Evolutionary conservation across 2,113 vertebrate genomes (phyloP).

Genomic region (Xenopus tropicalis): DNA sequence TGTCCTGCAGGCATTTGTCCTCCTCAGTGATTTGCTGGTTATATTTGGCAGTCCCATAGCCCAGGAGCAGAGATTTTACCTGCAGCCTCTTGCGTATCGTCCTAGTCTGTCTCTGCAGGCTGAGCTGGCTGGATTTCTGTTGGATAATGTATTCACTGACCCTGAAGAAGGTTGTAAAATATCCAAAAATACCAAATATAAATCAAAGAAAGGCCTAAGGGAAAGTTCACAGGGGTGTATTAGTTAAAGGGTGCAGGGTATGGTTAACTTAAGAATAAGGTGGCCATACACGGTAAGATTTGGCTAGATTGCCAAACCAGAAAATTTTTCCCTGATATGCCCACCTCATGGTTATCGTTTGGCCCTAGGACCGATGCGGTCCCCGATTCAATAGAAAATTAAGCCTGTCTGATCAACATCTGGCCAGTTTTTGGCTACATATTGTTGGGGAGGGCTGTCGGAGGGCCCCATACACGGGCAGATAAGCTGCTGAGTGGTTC

Average conservation of each 20-base stretch:
- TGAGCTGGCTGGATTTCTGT: slow-evolving; percentile 77
- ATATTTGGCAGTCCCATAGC: slow-evolving; percentile 63
- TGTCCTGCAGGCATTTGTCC: slow-evolving; percentile 71
- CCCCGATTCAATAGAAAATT: too few relatives aligned
- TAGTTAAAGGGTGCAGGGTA: not conserved
- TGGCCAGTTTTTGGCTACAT: too few relatives aligned
- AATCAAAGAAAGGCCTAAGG: not conserved
- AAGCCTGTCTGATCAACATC: too few relatives aligned
- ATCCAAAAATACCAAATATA: not conserved
- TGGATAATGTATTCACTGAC: slow-evolving; percentile 79
- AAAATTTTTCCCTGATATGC: too few relatives aligned
- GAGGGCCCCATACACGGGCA: too few relatives aligned
- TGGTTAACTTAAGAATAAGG: not conserved
- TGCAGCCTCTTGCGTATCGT: slow-evolving; percentile 55
- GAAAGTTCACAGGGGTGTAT: not conserved
- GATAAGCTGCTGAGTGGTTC: too few relatives aligned
- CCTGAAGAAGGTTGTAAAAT: slow-evolving; percentile 45
- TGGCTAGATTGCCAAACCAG: too few relatives aligned
- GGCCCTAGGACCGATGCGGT: too few relatives aligned
- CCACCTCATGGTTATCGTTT: too few relatives aligned
- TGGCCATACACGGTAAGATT: too few relatives aligned
- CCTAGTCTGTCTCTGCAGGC: slow-evolving; percentile 70
- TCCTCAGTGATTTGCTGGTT: slow-evolving; percentile 81
- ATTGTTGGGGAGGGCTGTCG: too few relatives aligned
- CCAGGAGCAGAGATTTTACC: slow-evolving; percentile 48